Evolutionary conservation across 2,888 invertebrate species (phyloP), one percentile per base, ranked within the genome.

Genomic region (Microctonus aethiopoides): DNA sequence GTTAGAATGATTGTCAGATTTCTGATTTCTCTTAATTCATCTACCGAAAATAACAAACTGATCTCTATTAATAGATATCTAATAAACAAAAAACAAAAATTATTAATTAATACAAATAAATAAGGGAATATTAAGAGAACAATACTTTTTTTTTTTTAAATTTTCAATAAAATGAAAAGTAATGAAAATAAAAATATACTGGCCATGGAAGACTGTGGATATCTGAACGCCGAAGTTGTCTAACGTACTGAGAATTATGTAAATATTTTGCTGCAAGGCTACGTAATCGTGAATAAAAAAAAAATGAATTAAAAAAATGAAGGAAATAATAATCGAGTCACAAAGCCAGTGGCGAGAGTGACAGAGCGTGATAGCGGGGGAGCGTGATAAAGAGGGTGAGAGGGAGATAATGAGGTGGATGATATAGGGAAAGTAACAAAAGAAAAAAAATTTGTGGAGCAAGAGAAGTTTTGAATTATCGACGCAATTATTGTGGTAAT

Each of bases 401-500:
- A 36, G 71, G 72, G 36, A 36, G 66, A 70, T 46, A 66, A 73
- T 67, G 68, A 70, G 72, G 69, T 73, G 72, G 76, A 16, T n/a
- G 22, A 36, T 6, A 41, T 20, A 41, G 29, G 7, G 26, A 34
- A 16, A 39, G 39, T n/a, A 20, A 36, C 41, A 29, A 56, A 29
- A 11, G n/a, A 20, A n/a, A 20, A 46, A 46, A 46, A 20, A 46
- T 20, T 16, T 16, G 46, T 39, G 13, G 39, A 62, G 56, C 10
- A 36, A 39, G 59, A 26, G 32, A 39, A 13, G 57, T 64, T 32
- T 64, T 39, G 65, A 46, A 69, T 65, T 69, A 76, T 78, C 75
- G 77, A 80, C 74, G 79, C 74, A 77, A 82, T 81, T 81, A 79
- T 79, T 79, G 78, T 36, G 57, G 51, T 64, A 79, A 77, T 80